These are phyloP conservation scores for Coturnix japonica DNA, from an alignment of 2,113 vertebrate species.

Conservation along the genomic window DNA sequence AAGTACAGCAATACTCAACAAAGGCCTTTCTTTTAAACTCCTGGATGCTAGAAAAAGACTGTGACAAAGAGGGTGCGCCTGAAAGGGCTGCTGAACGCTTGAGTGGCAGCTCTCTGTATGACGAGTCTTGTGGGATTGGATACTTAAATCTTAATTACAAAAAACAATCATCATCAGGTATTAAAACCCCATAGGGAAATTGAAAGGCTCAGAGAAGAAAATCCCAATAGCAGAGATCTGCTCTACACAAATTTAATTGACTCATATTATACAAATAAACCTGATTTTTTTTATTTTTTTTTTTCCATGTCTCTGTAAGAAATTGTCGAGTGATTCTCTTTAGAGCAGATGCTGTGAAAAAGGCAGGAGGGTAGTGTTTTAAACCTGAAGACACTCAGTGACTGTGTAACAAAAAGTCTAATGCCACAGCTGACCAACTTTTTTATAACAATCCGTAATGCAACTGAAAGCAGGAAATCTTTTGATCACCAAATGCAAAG, in stretches of 20 bases:
- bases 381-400: neutral
- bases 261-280: conserved; percentile 71
- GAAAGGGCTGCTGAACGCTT: conserved; percentile 62
- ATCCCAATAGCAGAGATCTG: conserved; percentile 45
- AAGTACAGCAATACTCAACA: conserved; percentile 4
- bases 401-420: conserved; percentile 6
- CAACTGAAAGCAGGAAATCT: neutral
- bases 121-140: conserved; percentile 80
- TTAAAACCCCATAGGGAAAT: conserved; percentile 70
- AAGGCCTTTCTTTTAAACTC: conserved; percentile 28
- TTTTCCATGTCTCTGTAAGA: conserved; percentile 1
- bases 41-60: neutral
- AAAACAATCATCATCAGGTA: conserved; percentile 78
- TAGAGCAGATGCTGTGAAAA: conserved; percentile 26
- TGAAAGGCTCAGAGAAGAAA: conserved; percentile 67
- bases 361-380: neutral
- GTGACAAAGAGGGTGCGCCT: conserved; percentile 49
- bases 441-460: neutral
- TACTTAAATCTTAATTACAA: conserved; percentile 89
- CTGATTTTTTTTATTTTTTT: neutral
- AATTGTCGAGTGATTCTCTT: conserved; percentile 38
- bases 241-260: conserved; percentile 70
- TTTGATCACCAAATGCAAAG: neutral
- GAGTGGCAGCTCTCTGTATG: conserved; percentile 81
- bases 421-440: neutral